Evolutionary conservation across 2,113 vertebrate species (phyloP), one percentile per base, ranked within the genome.

Genomic region (Furnarius figulus): DNA sequence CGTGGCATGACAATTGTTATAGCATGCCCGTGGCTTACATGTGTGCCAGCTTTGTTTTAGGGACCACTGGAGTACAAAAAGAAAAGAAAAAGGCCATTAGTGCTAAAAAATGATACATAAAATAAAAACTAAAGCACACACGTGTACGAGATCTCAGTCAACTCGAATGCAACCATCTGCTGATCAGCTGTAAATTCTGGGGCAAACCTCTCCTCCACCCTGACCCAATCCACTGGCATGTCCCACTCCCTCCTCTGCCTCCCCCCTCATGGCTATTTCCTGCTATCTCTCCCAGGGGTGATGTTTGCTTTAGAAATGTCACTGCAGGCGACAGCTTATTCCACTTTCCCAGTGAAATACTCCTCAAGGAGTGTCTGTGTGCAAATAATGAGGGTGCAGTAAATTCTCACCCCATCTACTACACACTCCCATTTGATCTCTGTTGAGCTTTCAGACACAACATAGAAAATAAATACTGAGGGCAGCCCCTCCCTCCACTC

Each of bases 331-430:
- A 90, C 86, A 90, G 85, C 68, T 93, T 49, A 88, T 92, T 85
- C 82, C 82, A 76, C 88, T 88, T 83, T 12, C 42, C 37, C 50
- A 17, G 75, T 85, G 88, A 94, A 95, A 96, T 84, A 86, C 82
- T 95, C 90, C 87, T 71, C 2, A 40, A 21, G 49, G 49, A 89
- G 71, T 14, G 49, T 35, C 67, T 37, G 67, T 47, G 90, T 70
- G 90, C 90, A 88, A 88, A 73, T 58, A 73, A 79, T 2, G 55
- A 90, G 88, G 85, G 88, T 25, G 82, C 82, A 71, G 67, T 77
- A 80, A 94, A 92, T 86, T 86, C 85, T 46, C 33, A 31, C 25
- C 80, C 82, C 35, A 28, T 23, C 84, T 85, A 22, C 40, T 7
- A 4, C 87, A 67, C 1, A 0, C 63, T 85, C 67, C 67, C 83